Conservation (phyloP, 2,888 invertebrate genomes). For the Drosophila birchii region DNA sequence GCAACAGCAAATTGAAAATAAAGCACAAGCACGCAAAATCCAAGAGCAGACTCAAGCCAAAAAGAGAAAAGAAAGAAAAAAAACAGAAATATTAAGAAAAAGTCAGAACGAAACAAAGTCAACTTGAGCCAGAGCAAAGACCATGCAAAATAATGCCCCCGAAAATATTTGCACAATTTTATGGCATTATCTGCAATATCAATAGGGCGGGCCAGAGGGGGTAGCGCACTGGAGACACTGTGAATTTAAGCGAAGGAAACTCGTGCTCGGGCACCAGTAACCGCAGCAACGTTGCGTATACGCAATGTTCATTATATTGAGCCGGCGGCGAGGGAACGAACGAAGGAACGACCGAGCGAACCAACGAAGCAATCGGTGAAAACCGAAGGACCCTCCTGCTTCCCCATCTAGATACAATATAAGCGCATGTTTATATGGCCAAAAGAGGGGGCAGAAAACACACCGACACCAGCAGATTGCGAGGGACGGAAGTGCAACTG, state of each 20-base stretch:
- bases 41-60: slow-evolving; percentile 17
- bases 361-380: slow-evolving; percentile 5
- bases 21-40: slow-evolving; percentile 21
- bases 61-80: slow-evolving; percentile 27
- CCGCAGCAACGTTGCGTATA: slow-evolving; percentile 59
- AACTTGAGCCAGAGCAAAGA: slow-evolving; percentile 42
- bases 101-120: slow-evolving; percentile 22
- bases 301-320: slow-evolving; percentile 65
- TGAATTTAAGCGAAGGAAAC: slow-evolving; percentile 5
- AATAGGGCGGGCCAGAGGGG: slow-evolving; percentile 36
- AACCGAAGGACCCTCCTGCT: slow-evolving; percentile 8
- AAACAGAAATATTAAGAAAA: slow-evolving; percentile 52
- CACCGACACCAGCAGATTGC: slow-evolving; percentile 16
- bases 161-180: slow-evolving; percentile 66
- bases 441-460: neutral
- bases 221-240: neutral
- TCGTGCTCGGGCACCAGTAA: slow-evolving; percentile 12
- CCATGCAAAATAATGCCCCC: slow-evolving; percentile 51
- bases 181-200: slow-evolving; percentile 70
- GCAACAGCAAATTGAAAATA: slow-evolving; percentile 58
- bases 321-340: slow-evolving; percentile 34
- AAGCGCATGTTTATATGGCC: slow-evolving; percentile 68
- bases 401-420: slow-evolving; percentile 65
- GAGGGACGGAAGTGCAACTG: slow-evolving; percentile 47
- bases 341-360: slow-evolving; percentile 2